Percentiles rank a stretch among this genome's conserved stretches.
Conservation (phyloP, 2,888 invertebrate genomes). For the Neria commutata region DNA sequence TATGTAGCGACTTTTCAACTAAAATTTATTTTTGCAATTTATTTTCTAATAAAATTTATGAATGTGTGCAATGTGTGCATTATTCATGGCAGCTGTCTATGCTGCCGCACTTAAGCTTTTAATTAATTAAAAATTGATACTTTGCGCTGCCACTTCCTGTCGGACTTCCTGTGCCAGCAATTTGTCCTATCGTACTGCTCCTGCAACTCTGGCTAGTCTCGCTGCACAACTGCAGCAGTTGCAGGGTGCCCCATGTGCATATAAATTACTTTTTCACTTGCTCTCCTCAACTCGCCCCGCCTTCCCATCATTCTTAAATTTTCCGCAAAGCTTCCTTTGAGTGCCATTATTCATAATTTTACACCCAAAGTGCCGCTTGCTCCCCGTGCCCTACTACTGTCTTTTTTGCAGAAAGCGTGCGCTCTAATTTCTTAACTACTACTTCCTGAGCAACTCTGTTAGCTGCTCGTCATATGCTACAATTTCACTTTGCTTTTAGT, state of each 20-base stretch:
- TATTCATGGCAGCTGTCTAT: slow-evolving; percentile 3
- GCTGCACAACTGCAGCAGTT: neutral
- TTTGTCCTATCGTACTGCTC: neutral
- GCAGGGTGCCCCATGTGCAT: neutral
- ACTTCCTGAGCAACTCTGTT: neutral
- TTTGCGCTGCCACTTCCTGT: neutral
- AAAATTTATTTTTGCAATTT: no score
- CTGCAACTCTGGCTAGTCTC: neutral
- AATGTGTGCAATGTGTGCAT: no score
- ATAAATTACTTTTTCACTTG: slow-evolving; percentile 1
- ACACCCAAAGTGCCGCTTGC: no score
- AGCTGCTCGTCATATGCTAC: no score
- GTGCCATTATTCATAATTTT: neutral
- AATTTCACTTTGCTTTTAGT: no score
- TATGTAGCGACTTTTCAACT: no score
- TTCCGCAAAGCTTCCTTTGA: no score
- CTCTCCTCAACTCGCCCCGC: neutral
- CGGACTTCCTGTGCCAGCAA: neutral
- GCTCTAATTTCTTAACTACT: neutral
- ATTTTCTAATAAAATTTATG: no score
- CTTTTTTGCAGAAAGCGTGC: no score
- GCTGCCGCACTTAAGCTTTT: slow-evolving; percentile 8
- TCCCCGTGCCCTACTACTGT: no score
- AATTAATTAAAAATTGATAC: slow-evolving; percentile 12
- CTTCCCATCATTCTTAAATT: neutral